phyloP scores from a whole-genome alignment of 2,888 invertebrate species.

The Acronicta leporina region DNA sequence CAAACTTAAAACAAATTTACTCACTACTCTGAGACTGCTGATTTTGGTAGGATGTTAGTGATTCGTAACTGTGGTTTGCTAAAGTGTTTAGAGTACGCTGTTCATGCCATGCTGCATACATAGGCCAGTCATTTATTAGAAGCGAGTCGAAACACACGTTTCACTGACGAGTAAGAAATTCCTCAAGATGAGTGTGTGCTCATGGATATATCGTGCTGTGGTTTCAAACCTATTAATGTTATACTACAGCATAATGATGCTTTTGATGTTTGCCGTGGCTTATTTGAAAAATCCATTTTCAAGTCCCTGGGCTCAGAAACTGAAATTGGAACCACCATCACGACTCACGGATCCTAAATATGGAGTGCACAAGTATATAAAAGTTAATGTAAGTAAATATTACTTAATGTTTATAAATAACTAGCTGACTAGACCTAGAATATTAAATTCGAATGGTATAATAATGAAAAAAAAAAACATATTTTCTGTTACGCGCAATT shows the following conservation, averaged over 20 bases:
- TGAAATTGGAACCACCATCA: slow-evolving; percentile 82
- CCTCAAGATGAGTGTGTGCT: slow-evolving; percentile 59
- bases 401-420: no score
- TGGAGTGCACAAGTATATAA: slow-evolving; percentile 87
- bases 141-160: slow-evolving; percentile 26
- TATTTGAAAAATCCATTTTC: slow-evolving; percentile 73
- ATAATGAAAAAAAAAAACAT: no score
- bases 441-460: no score
- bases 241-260: slow-evolving; percentile 61
- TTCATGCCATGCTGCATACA: neutral
- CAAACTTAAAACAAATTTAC: no score
- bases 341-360: slow-evolving; percentile 83
- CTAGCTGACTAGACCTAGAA: no score
- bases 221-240: slow-evolving; percentile 67
- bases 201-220: slow-evolving; percentile 62
- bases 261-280: slow-evolving; percentile 65
- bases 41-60: neutral
- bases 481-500: no score
- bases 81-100: slow-evolving; percentile 1
- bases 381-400: slow-evolving; percentile 88
- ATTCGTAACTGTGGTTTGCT: neutral
- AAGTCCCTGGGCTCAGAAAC: slow-evolving; percentile 73
- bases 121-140: slow-evolving; percentile 35
- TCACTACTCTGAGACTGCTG: no score
- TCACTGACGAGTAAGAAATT: slow-evolving; percentile 1